phyloP scores from a whole-genome alignment of 2,113 vertebrate genomes.

The Procavia capensis region DNA sequence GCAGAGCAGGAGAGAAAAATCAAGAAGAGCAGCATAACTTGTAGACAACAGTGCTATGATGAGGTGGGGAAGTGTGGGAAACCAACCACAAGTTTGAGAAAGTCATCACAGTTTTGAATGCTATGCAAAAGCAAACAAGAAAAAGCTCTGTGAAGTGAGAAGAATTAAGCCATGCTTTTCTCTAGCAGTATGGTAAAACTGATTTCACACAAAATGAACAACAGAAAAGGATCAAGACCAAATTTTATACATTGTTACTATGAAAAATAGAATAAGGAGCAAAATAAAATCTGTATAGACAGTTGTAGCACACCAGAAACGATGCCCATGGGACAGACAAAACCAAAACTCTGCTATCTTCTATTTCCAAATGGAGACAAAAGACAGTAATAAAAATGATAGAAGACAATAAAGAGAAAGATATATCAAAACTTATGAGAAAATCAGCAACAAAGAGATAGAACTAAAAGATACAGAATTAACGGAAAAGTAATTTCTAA shows the following conservation, averaged over 20 bases:
- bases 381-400: not conserved
- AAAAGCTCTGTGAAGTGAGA: not conserved
- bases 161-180: not conserved
- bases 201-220: not conserved
- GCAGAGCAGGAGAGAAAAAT: not conserved
- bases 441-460: not conserved
- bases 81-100: not conserved
- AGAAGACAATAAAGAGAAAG: not conserved
- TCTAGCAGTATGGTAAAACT: not conserved
- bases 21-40: not conserved
- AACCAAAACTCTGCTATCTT: not conserved
- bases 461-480: not conserved
- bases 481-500: not conserved
- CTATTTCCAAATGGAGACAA: not conserved
- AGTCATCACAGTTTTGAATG: not conserved
- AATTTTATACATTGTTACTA: not conserved
- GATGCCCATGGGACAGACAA: not conserved
- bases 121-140: not conserved
- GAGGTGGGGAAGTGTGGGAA: accelerated
- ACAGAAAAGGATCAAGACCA: not conserved
- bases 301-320: not conserved
- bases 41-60: not conserved
- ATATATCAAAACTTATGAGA: not conserved
- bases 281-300: not conserved
- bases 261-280: not conserved